Percentiles rank a stretch among this genome's conserved stretches.
Conservation (phyloP, 2,113 vertebrate genomes). For the Grammomys dolichurus region DNA sequence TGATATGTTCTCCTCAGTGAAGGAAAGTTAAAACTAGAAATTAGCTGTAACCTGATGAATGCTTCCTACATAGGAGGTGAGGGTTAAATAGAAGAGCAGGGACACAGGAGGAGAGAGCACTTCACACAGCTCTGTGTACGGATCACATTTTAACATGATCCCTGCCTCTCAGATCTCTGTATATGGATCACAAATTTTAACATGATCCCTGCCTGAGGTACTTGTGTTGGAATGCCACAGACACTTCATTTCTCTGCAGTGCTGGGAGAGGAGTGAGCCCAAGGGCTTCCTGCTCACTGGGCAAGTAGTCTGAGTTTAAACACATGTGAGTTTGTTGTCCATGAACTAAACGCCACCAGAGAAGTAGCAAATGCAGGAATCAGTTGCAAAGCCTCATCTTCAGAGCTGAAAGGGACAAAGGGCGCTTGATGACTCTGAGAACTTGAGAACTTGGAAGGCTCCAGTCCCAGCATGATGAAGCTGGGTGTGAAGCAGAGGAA, state of each 20-base stretch:
- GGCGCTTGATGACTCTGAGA: neutral
- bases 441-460: neutral
- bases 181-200: neutral
- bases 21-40: slow-evolving; percentile 39
- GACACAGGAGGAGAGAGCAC: neutral
- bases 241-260: neutral
- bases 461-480: neutral
- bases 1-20: slow-evolving; percentile 25
- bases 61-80: slow-evolving; percentile 1
- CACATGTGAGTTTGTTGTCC: neutral
- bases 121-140: neutral
- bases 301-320: neutral
- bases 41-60: neutral
- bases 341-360: neutral
- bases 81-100: slow-evolving; percentile 2
- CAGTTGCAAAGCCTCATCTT: neutral
- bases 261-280: neutral
- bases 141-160: neutral
- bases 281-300: too few species aligned
- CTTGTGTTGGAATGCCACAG: neutral
- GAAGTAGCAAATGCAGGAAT: neutral
- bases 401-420: neutral
- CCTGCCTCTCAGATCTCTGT: neutral
- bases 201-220: neutral
- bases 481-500: neutral